These are phyloP conservation scores for Cyphomyrus plagiostoma DNA, from an alignment of 2,113 vertebrate species.

Conservation along the genomic window DNA sequence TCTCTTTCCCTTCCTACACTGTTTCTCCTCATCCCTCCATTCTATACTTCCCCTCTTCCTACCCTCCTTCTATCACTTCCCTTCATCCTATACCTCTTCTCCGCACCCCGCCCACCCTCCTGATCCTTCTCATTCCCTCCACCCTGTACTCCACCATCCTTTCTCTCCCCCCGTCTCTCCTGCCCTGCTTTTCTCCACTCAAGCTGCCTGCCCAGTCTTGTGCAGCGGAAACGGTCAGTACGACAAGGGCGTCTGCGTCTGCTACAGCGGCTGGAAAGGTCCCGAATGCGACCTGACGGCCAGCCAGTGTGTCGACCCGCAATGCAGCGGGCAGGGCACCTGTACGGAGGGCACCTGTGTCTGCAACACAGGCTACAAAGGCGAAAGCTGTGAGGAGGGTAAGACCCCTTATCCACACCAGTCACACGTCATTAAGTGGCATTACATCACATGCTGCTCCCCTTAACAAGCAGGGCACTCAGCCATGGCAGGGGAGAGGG, in stretches of 20 bases:
- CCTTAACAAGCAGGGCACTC: neutral
- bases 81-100: neutral
- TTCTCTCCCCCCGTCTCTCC: neutral
- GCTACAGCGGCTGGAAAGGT: conserved; percentile 86
- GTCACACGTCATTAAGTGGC: neutral
- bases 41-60: neutral
- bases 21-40: neutral
- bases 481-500: neutral
- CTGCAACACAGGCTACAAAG: conserved; percentile 74
- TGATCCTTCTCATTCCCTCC: neutral
- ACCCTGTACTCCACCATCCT: neutral
- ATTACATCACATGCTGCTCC: neutral
- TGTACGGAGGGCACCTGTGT: conserved; percentile 76
- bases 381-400: conserved; percentile 82
- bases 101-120: neutral
- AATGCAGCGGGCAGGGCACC: conserved; percentile 74
- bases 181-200: neutral
- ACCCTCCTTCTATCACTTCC: neutral
- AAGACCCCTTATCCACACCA: conserved; percentile 15
- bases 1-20: neutral
- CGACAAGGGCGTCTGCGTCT: conserved; percentile 78
- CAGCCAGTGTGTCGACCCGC: conserved; percentile 77
- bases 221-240: conserved; percentile 86
- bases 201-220: conserved; percentile 76
- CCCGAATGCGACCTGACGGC: conserved; percentile 73